A percentile compares a stretch with the other conserved stretches of the same genome.
Conservation (phyloP, 2,797 vertebrate species). For the Ctenosaura bakeri region DNA sequence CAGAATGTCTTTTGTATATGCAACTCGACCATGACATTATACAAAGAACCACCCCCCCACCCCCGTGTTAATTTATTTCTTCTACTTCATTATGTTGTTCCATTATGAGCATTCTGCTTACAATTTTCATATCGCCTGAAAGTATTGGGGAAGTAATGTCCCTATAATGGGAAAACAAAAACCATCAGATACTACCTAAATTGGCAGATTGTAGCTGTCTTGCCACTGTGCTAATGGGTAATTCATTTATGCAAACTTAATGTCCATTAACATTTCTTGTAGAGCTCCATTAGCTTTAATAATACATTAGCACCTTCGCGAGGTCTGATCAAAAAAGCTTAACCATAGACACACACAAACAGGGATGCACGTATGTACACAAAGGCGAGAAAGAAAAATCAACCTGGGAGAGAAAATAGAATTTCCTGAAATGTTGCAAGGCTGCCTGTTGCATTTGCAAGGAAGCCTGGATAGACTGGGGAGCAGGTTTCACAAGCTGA, state of each 20-base stretch:
- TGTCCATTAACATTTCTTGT: constrained; percentile 86
- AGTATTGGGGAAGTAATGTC: constrained; percentile 79
- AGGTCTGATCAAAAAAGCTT: constrained; percentile 76
- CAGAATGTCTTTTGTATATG: constrained; percentile 20
- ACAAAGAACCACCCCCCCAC: constrained; percentile 35
- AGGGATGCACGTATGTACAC: not conserved
- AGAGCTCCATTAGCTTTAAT: constrained; percentile 87
- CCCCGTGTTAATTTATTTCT: constrained; percentile 75
- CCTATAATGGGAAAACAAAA: constrained; percentile 85
- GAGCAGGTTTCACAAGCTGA: not conserved
- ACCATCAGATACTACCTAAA: constrained; percentile 82
- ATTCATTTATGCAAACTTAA: constrained; percentile 88
- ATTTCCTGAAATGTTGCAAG: not conserved
- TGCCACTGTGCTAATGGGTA: constrained; percentile 83
- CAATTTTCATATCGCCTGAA: constrained; percentile 79
- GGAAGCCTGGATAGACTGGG: rapidly evolving
- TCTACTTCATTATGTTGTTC: constrained; percentile 80
- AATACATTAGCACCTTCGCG: constrained; percentile 82
- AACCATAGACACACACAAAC: not conserved
- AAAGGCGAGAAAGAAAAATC: not conserved
- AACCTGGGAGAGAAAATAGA: not conserved
- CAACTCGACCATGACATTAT: constrained; percentile 49
- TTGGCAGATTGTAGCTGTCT: constrained; percentile 83
- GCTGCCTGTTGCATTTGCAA: not conserved
- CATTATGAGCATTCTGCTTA: constrained; percentile 82